Evolutionary conservation across 2,113 vertebrate genomes (phyloP).

Genomic region (Uria aalge): DNA sequence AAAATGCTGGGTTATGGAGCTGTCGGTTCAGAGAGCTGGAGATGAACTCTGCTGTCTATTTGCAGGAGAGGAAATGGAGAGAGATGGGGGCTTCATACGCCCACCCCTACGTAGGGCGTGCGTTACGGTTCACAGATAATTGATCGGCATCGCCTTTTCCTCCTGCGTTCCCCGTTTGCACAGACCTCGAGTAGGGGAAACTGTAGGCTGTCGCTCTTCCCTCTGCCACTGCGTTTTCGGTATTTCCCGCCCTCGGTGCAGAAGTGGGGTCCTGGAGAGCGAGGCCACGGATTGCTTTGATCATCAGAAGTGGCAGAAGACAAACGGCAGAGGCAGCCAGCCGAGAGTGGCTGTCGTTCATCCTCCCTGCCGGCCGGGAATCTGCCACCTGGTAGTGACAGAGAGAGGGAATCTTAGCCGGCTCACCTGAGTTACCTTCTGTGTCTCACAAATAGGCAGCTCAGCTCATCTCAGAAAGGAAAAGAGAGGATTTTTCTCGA

Average conservation of each 20-base stretch:
- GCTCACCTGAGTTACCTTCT: neutral
- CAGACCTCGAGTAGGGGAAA: neutral
- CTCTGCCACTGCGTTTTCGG: neutral
- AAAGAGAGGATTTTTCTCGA: neutral
- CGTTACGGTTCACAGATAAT: neutral
- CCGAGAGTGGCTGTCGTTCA: fast-evolving
- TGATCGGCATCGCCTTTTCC: neutral
- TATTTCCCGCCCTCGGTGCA: neutral
- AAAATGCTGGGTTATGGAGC: neutral
- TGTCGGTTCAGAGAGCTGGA: neutral
- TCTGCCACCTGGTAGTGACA: neutral
- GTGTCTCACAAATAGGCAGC: neutral
- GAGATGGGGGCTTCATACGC: neutral
- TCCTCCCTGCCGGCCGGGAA: neutral
- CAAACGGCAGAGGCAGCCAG: neutral
- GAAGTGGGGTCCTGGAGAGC: neutral
- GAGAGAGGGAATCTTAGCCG: neutral
- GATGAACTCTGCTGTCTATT: neutral
- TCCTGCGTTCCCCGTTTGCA: neutral
- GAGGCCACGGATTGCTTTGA: neutral
- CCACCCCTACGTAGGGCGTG: fast-evolving
- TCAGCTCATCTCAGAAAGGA: neutral
- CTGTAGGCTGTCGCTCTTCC: fast-evolving
- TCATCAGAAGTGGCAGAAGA: neutral
- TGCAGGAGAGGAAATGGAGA: neutral